Evolutionary conservation across 2,797 vertebrate species (phyloP).

Genomic region (Mergus octosetaceus): DNA sequence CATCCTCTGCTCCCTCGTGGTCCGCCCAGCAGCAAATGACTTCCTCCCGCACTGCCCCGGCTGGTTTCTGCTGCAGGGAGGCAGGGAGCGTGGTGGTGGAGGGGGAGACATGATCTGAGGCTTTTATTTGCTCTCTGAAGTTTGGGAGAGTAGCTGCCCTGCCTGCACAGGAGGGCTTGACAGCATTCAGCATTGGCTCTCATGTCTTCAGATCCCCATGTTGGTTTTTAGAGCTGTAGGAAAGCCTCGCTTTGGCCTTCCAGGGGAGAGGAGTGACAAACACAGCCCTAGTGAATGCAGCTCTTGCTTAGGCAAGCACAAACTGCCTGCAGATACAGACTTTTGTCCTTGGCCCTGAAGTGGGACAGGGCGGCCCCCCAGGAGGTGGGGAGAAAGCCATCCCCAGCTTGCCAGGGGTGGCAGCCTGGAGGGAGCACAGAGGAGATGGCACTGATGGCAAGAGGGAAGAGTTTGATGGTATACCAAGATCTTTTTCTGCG

Average conservation of each 20-base stretch:
- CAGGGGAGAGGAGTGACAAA: neutral
- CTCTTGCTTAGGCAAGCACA: neutral
- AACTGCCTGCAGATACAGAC: neutral
- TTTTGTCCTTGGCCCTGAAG: neutral
- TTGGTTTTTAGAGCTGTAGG: neutral
- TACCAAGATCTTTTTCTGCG: neutral
- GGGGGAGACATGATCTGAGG: neutral
- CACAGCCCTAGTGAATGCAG: neutral
- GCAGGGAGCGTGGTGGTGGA: neutral
- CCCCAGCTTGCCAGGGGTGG: neutral
- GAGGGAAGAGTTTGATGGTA: neutral
- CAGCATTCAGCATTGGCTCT: neutral
- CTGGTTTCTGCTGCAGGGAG: conserved; percentile 20
- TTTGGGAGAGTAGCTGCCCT: neutral
- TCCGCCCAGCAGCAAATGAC: neutral
- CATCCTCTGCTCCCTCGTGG: conserved; percentile 37
- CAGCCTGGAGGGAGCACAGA: neutral
- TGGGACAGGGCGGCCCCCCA: neutral
- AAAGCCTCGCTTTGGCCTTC: neutral
- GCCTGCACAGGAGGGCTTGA: neutral
- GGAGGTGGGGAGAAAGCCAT: neutral
- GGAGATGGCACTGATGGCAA: accelerated
- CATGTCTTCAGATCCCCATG: neutral
- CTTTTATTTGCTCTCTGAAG: too few relatives aligned
- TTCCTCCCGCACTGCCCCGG: neutral